Percentiles rank a stretch among this genome's conserved stretches.
These are phyloP conservation scores for Notiomystis cincta DNA, from an alignment of 2,113 vertebrate genomes.

Conservation along the genomic window DNA sequence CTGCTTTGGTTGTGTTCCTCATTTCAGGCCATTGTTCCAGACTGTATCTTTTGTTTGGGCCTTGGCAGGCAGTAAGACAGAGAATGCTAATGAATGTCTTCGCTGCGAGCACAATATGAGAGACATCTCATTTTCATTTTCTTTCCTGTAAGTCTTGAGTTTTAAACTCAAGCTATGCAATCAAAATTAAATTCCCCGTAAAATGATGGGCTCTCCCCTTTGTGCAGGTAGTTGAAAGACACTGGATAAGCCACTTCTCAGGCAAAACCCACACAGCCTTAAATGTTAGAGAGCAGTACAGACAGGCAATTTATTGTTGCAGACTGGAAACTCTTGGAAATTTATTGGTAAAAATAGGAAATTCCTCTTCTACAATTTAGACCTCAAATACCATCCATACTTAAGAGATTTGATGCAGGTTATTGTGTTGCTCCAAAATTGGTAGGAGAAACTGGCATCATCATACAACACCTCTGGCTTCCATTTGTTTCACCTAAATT, in stretches of 20 bases:
- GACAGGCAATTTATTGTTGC: not conserved
- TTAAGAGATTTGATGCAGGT: not conserved
- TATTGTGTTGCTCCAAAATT: not conserved
- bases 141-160: constrained; percentile 6
- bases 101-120: not conserved
- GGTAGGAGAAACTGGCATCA: constrained; percentile 26
- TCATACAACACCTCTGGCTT: not conserved
- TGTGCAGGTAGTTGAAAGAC: not conserved
- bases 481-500: not conserved
- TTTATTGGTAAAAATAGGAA: not conserved
- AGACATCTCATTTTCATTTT: constrained; percentile 41
- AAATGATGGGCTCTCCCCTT: not conserved
- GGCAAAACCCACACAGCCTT: not conserved
- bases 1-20: constrained; percentile 27
- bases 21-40: constrained; percentile 55
- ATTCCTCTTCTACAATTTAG: not conserved
- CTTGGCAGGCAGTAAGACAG: constrained; percentile 53
- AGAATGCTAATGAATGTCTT: constrained; percentile 50
- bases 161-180: constrained; percentile 8
- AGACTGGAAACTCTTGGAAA: not conserved
- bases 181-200: not conserved
- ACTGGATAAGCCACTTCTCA: not conserved
- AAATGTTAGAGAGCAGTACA: not conserved
- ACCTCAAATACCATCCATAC: not conserved
- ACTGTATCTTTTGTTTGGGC: constrained; percentile 54